A percentile compares a stretch with the other conserved stretches of the same genome.
Evolutionary conservation across 2,888 invertebrate species (phyloP).

Genomic region (Campaea margaritaria): DNA sequence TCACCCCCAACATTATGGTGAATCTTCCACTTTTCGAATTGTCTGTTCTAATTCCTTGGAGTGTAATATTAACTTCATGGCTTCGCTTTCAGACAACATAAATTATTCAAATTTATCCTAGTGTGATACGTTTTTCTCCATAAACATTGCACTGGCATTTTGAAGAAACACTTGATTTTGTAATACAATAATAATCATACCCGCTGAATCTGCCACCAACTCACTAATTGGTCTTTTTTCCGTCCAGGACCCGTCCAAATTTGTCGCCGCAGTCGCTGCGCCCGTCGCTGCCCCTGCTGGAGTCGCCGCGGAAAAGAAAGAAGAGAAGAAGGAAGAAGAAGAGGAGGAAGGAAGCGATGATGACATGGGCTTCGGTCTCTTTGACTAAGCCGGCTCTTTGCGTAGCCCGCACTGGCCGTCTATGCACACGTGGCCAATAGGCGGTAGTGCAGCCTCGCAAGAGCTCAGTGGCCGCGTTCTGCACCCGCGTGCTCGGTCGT

Average conservation of each 20-base stretch:
- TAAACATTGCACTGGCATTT: slow-evolving; percentile 73
- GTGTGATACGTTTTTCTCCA: slow-evolving; percentile 53
- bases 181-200: neutral
- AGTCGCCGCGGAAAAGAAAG: slow-evolving; percentile 86
- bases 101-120: slow-evolving; percentile 74
- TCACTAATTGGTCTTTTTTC: slow-evolving; percentile 41
- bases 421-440: slow-evolving; percentile 13
- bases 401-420: slow-evolving; percentile 29
- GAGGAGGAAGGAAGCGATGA: slow-evolving; percentile 94
- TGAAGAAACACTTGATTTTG: slow-evolving; percentile 57
- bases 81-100: slow-evolving; percentile 74
- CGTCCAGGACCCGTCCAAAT: slow-evolving; percentile 96
- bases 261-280: slow-evolving; percentile 86
- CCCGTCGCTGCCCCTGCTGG: slow-evolving; percentile 88
- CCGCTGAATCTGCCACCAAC: neutral
- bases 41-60: slow-evolving; percentile 68
- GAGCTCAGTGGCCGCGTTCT: slow-evolving; percentile 47
- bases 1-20: too few relatives aligned
- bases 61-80: slow-evolving; percentile 53
- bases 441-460: slow-evolving; percentile 1
- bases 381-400: slow-evolving; percentile 86
- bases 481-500: slow-evolving; percentile 47
- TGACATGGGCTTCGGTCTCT: slow-evolving; percentile 99
- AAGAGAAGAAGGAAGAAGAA: slow-evolving; percentile 92
- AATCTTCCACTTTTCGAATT: slow-evolving; percentile 4